phyloP scores from a whole-genome alignment of 2,888 invertebrate species.

The Lepidochrysops patricia region DNA sequence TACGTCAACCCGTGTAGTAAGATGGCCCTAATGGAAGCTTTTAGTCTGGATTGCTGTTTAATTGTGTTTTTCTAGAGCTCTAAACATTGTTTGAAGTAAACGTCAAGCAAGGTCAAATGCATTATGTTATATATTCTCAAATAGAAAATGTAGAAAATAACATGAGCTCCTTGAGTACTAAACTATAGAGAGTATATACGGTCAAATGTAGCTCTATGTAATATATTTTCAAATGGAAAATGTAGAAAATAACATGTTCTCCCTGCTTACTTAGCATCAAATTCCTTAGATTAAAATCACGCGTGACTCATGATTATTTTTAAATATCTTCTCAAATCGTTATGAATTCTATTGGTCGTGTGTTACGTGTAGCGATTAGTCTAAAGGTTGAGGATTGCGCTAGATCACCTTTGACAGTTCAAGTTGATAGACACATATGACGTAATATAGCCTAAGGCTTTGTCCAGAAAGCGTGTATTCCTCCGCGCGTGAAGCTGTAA shows the following conservation, averaged over 20 bases:
- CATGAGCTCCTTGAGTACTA: background rate
- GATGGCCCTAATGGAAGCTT: background rate
- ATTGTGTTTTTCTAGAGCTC: background rate
- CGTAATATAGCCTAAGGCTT: slow-evolving; percentile 34
- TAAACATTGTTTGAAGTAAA: background rate
- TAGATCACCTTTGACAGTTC: slow-evolving; percentile 41
- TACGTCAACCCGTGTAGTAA: background rate
- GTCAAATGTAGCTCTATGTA: no score
- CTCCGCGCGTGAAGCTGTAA: no score
- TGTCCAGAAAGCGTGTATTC: slow-evolving; percentile 3
- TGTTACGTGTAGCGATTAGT: slow-evolving; percentile 16
- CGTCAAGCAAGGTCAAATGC: no score
- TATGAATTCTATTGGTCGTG: background rate
- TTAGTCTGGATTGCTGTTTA: background rate
- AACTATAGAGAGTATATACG: no score
- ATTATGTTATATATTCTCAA: no score
- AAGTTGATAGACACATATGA: slow-evolving; percentile 36
- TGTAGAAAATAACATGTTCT: background rate
- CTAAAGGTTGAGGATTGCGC: slow-evolving; percentile 62
- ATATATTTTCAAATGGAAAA: no score
- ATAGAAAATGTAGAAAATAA: background rate
- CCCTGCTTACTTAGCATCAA: background rate
- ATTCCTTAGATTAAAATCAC: background rate
- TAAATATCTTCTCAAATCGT: background rate
- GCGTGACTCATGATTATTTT: slow-evolving; percentile 3